Percentiles rank a stretch among this genome's conserved stretches.
Conservation (phyloP, 1,140 invertebrate genomes). For the Chionoecetes opilio region DNA sequence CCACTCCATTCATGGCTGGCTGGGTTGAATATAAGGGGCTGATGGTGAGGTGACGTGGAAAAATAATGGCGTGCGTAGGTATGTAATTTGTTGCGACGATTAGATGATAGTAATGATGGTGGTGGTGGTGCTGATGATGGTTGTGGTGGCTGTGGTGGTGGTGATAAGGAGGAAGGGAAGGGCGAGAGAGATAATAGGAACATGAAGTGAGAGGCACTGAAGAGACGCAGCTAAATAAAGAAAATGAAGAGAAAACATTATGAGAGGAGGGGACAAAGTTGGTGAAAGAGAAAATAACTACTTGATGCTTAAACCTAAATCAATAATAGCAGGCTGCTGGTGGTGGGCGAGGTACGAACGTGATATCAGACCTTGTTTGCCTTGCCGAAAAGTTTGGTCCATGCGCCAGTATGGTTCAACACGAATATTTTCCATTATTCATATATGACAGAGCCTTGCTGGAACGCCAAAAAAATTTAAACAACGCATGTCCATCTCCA, state of each 20-base stretch:
- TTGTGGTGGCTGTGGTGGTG: no score
- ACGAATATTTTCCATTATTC: not conserved
- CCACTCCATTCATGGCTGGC: not conserved
- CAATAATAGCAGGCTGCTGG: not conserved
- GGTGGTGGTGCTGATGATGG: not conserved
- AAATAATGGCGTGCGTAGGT: not conserved
- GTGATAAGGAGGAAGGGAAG: no score
- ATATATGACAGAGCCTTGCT: not conserved
- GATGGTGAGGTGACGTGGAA: not conserved
- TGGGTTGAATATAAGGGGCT: not conserved
- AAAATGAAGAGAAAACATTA: not conserved
- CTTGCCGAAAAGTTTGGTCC: not conserved
- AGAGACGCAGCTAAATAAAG: not conserved
- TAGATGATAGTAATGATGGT: not conserved
- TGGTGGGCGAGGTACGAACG: not conserved
- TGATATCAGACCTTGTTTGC: conserved; percentile 20
- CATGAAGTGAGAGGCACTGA: not conserved
- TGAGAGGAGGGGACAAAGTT: not conserved
- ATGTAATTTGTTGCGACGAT: not conserved
- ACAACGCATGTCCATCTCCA: not conserved
- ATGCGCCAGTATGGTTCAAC: not conserved
- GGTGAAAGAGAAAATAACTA: not conserved
- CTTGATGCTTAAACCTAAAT: not conserved
- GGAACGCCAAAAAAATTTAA: not conserved
- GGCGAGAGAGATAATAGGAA: no score